Evolutionary conservation across 1,140 invertebrate genomes (phyloP).

Genomic region (Alviniconcha marisindica): DNA sequence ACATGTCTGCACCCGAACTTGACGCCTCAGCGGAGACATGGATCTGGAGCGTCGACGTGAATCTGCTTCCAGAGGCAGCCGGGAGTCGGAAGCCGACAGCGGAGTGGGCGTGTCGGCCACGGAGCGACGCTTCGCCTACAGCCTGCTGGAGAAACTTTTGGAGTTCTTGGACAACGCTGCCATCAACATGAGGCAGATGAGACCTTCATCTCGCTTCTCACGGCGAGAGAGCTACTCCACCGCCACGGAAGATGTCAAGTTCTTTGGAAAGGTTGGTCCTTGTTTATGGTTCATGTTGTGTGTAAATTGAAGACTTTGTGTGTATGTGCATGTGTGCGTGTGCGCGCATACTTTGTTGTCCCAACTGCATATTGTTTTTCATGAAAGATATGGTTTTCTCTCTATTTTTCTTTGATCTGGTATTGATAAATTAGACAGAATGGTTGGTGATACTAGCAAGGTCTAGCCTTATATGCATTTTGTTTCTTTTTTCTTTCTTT

Average conservation of each 20-base stretch:
- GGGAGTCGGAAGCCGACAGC: constrained; percentile 67
- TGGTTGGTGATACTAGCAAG: too few species aligned
- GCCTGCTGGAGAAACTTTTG: constrained; percentile 96
- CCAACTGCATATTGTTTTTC: too few species aligned
- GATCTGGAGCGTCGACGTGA: constrained; percentile 56
- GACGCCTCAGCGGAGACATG: constrained; percentile 54
- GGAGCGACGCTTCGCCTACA: constrained; percentile 90
- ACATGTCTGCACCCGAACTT: constrained; percentile 27
- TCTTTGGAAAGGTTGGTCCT: constrained; percentile 96
- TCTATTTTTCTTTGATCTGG: too few species aligned
- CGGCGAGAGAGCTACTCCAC: constrained; percentile 95
- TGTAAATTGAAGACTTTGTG: too few species aligned
- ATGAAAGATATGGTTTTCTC: too few species aligned
- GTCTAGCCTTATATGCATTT: too few species aligned
- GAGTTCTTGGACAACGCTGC: constrained; percentile 98
- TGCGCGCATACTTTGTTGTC: too few species aligned
- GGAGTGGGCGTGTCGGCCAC: constrained; percentile 69
- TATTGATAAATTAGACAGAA: too few species aligned
- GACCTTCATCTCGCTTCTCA: constrained; percentile 95
- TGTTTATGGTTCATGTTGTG: too few species aligned
- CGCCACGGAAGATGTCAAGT: constrained; percentile 98
- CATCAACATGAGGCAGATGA: constrained; percentile 97
- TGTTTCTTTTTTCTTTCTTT: too few species aligned
- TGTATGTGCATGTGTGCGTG: too few species aligned
- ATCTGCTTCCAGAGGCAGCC: constrained; percentile 66